A percentile compares a stretch with the other conserved stretches of the same genome.
Conservation (phyloP, 1,140 invertebrate species). For the Heliconius hewitsoni region DNA sequence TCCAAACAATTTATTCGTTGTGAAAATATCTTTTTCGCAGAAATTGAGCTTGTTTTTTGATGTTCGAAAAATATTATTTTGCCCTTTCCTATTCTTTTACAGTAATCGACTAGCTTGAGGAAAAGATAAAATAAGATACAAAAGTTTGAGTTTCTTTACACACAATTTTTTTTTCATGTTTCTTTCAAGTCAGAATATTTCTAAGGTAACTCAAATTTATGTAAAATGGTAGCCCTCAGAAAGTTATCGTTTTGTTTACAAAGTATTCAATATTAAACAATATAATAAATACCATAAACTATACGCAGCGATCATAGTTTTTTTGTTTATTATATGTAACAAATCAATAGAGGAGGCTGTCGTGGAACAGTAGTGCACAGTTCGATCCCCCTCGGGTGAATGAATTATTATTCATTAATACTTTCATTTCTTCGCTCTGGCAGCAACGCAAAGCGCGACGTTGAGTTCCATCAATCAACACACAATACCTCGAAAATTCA, state of each 20-base stretch:
- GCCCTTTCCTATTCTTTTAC: not conserved
- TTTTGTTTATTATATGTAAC: no score
- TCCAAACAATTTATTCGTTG: not conserved
- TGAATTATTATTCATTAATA: no score
- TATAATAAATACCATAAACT: no score
- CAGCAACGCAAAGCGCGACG: no score
- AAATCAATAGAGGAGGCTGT: no score
- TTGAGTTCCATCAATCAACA: no score
- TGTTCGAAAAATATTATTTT: not conserved
- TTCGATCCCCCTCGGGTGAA: no score
- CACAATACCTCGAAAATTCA: no score
- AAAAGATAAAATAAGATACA: conserved; percentile 1
- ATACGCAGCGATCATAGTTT: no score
- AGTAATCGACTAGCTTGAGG: not conserved
- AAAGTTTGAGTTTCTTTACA: not conserved
- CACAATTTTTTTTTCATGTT: not conserved
- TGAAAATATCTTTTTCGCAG: not conserved
- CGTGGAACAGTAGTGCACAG: no score
- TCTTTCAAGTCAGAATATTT: not conserved
- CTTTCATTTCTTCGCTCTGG: no score
- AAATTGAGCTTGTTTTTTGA: not conserved
- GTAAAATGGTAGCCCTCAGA: not conserved
- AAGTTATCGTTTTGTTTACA: not conserved
- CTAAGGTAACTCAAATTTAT: not conserved
- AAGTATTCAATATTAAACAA: not conserved